Base-by-base conservation (phyloP, 2,797 vertebrate genomes). In the Neoniphon sammara region DNA sequence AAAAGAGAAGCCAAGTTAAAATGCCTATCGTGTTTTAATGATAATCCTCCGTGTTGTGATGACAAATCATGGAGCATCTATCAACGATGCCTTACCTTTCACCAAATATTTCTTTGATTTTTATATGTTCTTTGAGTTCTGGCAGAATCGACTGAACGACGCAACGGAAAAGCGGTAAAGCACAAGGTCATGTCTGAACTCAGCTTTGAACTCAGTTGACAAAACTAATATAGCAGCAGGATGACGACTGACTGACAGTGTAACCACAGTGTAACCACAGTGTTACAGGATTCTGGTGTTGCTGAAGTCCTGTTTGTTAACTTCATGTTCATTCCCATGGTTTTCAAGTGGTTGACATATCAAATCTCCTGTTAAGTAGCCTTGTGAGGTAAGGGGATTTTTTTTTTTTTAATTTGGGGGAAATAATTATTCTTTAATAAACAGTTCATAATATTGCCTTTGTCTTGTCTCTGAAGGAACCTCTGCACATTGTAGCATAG, bases 371-470 rank as follows among this genome's bases (percentile, higher is more conserved):
- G 58, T 54, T 67, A 44, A 30, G 72, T 78, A 73, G 80, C 77
- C 73, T 73, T 87, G 75, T 77, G 68, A 82, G 44, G 76, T 34
- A 0, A 69, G 64, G 56, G 56, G 58, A 63, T 39, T 62, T 7
- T 75, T 81, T 80, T 53, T 70, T 55, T 34, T 25, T 34, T 66
- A 55, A 60, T 75, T 80, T 31, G 44, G 64, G 66, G 65, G 50
- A 44, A 77, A 59, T 80, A 20, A 7, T 39, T 80, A 53, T 81
- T 81, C 68, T 84, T 71, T 84, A 92, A 86, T 89, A 90, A 92
- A 91, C 69, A 77, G 72, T 87, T 83, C 60, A 59, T 84, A 90
- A 78, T 78, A 12, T 52, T 73, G 30, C 15, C 17, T 65, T 64
- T n/a, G 36, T 9, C 52, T 18, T 20, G 31, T 56, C 20, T 46